phyloP scores from a whole-genome alignment of 2,113 vertebrate genomes.

The Prunella himalayana region DNA sequence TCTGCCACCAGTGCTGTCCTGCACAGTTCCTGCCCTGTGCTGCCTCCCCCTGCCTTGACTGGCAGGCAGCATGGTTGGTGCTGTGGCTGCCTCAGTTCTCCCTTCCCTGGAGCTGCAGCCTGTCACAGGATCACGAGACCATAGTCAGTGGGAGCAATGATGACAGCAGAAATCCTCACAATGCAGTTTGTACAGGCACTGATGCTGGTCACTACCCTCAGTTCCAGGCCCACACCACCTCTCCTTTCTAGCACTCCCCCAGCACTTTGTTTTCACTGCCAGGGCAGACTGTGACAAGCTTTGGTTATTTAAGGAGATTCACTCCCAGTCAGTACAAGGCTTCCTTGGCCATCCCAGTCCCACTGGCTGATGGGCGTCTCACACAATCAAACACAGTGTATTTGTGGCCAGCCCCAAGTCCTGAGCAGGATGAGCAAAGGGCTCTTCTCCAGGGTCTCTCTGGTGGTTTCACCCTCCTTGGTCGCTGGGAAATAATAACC shows the following conservation, averaged over 20 bases:
- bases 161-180: not conserved
- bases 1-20: not conserved
- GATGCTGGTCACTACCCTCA: not conserved
- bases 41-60: not conserved
- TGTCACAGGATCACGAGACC: not conserved
- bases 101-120: not conserved
- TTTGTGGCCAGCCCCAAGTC: not conserved
- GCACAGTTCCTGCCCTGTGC: not conserved
- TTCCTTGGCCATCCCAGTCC: not conserved
- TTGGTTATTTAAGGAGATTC: not conserved
- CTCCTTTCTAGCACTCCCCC: not conserved
- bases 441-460: not conserved
- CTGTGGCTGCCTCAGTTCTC: not conserved
- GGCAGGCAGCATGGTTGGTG: not conserved
- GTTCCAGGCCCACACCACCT: not conserved
- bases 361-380: not conserved
- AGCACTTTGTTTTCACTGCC: not conserved
- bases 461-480: not conserved
- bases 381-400: not conserved
- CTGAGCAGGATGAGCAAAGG: not conserved
- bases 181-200: not conserved
- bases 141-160: not conserved
- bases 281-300: not conserved
- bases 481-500: not conserved
- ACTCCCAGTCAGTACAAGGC: not conserved